Evolutionary conservation across 2,113 vertebrate species (phyloP).

Genomic region (Poecilia latipinna): DNA sequence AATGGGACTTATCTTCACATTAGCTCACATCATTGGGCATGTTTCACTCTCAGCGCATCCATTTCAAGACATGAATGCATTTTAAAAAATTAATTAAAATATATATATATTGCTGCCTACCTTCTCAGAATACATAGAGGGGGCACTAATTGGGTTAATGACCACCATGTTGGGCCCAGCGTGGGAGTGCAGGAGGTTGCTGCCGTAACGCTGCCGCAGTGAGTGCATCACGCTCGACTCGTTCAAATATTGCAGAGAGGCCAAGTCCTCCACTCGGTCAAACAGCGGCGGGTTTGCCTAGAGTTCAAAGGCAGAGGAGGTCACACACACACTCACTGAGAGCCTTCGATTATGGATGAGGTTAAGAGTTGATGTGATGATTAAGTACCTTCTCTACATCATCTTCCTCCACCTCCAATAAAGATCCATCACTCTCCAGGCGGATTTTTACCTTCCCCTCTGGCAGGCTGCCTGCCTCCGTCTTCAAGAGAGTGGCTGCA

Average conservation of each 20-base stretch:
- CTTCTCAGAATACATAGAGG: slow-evolving; percentile 98
- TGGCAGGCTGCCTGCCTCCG: slow-evolving; percentile 82
- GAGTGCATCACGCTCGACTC: slow-evolving; percentile 94
- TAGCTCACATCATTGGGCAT: not conserved
- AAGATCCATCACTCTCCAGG: slow-evolving; percentile 89
- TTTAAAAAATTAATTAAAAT: not conserved
- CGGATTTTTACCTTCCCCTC: slow-evolving; percentile 95
- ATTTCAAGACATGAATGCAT: slow-evolving; percentile 11
- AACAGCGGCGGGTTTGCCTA: slow-evolving; percentile 92
- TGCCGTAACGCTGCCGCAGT: slow-evolving; percentile 90
- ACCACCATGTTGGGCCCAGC: slow-evolving; percentile 90
- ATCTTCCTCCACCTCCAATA: slow-evolving; percentile 97
- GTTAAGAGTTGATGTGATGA: slow-evolving; percentile 51
- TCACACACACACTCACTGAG: slow-evolving; percentile 12
- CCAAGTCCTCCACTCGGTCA: slow-evolving; percentile 92
- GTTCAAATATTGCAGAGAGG: slow-evolving; percentile 93
- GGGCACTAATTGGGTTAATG: slow-evolving; percentile 92
- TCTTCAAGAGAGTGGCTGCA: slow-evolving; percentile 90
- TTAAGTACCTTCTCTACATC: slow-evolving; percentile 94
- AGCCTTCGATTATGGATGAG: slow-evolving; percentile 45
- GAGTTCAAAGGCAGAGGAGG: slow-evolving; percentile 47
- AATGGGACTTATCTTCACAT: not conserved
- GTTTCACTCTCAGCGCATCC: not conserved
- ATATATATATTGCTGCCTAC: slow-evolving; percentile 68
- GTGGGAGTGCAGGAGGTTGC: slow-evolving; percentile 92